Evolutionary conservation across 2,888 invertebrate genomes (phyloP), one percentile per base, ranked within the genome.

Genomic region (Pyrgus malvae): DNA sequence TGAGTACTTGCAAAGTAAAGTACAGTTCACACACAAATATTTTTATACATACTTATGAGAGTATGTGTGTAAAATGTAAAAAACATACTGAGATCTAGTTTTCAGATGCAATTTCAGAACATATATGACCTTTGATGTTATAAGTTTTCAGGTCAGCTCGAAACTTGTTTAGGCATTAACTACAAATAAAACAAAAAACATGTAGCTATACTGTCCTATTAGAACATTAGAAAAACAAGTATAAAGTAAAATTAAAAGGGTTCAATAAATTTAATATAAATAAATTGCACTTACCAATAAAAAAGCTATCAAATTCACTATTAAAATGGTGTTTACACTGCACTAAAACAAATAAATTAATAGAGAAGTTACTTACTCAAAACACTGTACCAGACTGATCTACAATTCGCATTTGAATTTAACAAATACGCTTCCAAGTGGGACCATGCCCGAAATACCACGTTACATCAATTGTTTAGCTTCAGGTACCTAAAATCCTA

Each of bases 401-500:
- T 23, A 31, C 31, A 31, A 45, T 53, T 54, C 53, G 46, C 53
- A 54, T 54, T 46, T 38, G 53, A 51, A 21, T 51, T 51, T 37
- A 19, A 25, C 51, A 51, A 44, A 54, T 54, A 40, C 33, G 40
- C 46, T 54, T 54, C 46, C 46, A 46, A 54, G 41, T 48, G 46
- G 46, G 46, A 40, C 46, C 33, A 17, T 31, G 12, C 25, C 46
- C 33, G 21, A 57, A 57, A 49, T 45, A 31, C 55, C 55, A 55
- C 37, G 51, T 51, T 55, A 53, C 31, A 48, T 48, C 55, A 55
- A 57, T 57, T 55, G 59, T 60, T 29, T 48, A 40, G 41, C 8
- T 38, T 48, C 57, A 59, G 57, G 59, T 59, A 59, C 33, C 2
- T 48, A 55, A 40, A 51, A 42, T 33, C 11, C 27, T 31, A 27